Percentiles rank a stretch among this genome's conserved stretches.
phyloP scores from a whole-genome alignment of 2,113 vertebrate genomes.

The Phalacrocorax carbo region DNA sequence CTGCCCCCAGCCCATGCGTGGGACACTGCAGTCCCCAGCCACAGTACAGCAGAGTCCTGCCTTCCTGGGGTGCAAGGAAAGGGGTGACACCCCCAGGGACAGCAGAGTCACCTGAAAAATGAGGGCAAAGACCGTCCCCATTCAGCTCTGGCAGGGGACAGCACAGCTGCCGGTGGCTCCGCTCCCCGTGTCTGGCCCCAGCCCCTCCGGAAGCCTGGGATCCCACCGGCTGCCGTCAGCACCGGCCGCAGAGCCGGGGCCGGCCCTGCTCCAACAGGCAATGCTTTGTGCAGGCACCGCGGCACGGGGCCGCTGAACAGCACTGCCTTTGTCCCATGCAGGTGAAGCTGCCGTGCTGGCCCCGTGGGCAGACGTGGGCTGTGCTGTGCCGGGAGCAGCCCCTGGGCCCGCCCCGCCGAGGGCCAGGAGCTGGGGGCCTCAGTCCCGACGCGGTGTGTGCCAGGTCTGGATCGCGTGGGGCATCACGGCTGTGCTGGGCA shows the following conservation, averaged over 20 bases:
- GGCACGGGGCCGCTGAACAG: not conserved
- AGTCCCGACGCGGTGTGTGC: accelerated
- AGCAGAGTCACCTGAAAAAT: not conserved
- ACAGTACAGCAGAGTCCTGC: accelerated
- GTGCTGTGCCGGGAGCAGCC: not conserved
- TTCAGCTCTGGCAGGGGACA: not conserved
- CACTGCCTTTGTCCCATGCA: not conserved
- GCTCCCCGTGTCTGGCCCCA: not conserved
- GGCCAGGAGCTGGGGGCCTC: not conserved
- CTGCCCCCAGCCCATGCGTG: too few relatives aligned
- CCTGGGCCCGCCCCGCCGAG: accelerated
- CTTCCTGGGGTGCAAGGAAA: not conserved
- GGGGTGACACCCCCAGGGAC: not conserved
- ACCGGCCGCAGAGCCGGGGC: not conserved
- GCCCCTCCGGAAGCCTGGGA: not conserved
- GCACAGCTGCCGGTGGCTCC: accelerated
- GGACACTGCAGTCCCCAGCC: not conserved
- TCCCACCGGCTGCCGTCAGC: not conserved
- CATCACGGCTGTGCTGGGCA: accelerated
- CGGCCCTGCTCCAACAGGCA: slow-evolving; percentile 7
- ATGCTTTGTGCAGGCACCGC: not conserved
- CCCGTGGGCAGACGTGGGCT: not conserved
- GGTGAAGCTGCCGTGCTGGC: not conserved
- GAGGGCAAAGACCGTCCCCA: accelerated
- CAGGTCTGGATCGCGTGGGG: not conserved